Conservation (phyloP, 2,797 vertebrate genomes). For the Coendou prehensilis region DNA sequence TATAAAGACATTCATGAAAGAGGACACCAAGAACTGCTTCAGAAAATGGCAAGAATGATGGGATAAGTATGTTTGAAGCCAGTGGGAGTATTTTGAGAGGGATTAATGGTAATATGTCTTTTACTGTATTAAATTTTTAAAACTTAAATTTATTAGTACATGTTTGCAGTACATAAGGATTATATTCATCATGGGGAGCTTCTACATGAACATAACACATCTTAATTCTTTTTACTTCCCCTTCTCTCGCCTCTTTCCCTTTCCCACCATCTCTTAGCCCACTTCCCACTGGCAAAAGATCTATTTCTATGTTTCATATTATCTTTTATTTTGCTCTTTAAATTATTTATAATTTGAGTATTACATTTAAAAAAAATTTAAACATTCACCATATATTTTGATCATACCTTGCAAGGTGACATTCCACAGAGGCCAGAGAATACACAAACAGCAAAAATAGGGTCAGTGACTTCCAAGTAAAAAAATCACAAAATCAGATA, state of each 20-base stretch:
- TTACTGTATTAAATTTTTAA: background rate
- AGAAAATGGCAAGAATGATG: background rate
- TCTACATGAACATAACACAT: background rate
- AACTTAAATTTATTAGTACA: background rate
- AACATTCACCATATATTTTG: background rate
- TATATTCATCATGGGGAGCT: background rate
- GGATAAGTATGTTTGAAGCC: background rate
- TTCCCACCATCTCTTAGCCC: background rate
- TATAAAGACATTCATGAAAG: background rate
- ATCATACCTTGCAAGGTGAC: background rate
- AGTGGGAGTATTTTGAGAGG: background rate
- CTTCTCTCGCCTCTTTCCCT: background rate
- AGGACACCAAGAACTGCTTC: background rate
- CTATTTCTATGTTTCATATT: background rate
- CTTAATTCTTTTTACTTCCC: background rate
- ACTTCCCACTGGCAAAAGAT: background rate
- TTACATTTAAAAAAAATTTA: background rate
- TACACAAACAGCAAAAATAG: background rate
- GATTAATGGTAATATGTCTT: background rate
- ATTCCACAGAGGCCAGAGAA: background rate
- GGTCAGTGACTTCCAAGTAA: background rate
- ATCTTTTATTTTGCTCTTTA: background rate
- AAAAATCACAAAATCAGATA: slow-evolving; percentile 14
- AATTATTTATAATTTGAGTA: background rate
- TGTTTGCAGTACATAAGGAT: background rate